Evolutionary conservation across 2,888 invertebrate species (phyloP), one percentile per base, ranked within the genome.

Genomic region (Drosophila nigritarsus): DNA sequence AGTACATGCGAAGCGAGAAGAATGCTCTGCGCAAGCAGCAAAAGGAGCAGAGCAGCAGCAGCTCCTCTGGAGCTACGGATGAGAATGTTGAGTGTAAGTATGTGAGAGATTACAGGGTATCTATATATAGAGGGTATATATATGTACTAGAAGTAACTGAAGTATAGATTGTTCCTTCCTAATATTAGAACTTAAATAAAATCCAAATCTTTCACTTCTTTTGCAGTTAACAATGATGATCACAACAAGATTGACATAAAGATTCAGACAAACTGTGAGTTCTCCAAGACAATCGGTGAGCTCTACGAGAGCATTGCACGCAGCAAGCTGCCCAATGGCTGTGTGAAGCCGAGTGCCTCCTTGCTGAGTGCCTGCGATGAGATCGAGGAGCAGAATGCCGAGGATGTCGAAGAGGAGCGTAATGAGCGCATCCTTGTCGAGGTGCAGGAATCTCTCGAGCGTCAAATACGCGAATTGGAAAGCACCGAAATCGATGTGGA

Each of bases 401-500:
- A 91, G 8, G 93, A 95, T 82, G 94, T 95, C 0, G 97, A 97
- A 77, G 96, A 96, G 40, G 96, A 97, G 90, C 82, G 79, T 42
- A 80, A 84, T 20, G 95, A 96, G 72, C 94, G 95, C 74, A 95
- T 96, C 86, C 90, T 97, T 30, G 95, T 96, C 4, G 96, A 96
- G 76, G 97, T 97, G 83, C 97, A 97, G 85, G 97, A 96, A 74
- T 94, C 95, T 3, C 88, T 97, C 55, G 96, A 96, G 78, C 94
- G 96, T 50, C 96, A 97, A 92, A 97, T 97, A 63, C 94, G 96
- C 82, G 96, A 97, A 91, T 91, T 97, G 76, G 96, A 95, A 82
- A 95, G 95, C 54, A 95, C 96, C 0, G 96, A 93, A 86, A 95
- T 96, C 56, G 96, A 96, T 86, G 94, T 97, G 51, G 97, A 97